Conservation (phyloP, 2,113 vertebrate genomes). For the Acanthochromis polyacanthus region DNA sequence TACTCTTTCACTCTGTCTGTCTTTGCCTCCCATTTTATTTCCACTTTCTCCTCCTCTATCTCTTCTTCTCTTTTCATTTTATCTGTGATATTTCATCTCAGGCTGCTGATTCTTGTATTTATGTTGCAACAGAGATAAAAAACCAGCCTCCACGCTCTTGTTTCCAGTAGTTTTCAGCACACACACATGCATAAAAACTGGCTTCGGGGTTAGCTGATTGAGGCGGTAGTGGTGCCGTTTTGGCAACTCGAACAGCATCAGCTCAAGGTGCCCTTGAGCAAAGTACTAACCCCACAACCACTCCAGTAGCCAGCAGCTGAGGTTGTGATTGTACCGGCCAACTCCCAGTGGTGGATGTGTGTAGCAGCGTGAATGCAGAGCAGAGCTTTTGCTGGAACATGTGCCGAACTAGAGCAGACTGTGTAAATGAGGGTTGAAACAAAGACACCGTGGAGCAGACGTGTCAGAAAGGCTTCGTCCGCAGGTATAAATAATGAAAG, state of each 20-base stretch:
- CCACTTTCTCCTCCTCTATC: background rate
- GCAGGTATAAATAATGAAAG: background rate
- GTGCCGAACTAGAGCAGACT: background rate
- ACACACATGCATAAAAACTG: constrained; percentile 30
- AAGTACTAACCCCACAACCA: constrained; percentile 34
- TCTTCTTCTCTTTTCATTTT: constrained; percentile 5
- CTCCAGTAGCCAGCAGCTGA: constrained; percentile 46
- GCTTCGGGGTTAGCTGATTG: constrained; percentile 40
- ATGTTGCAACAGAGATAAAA: constrained; percentile 47
- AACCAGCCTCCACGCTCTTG: constrained; percentile 18
- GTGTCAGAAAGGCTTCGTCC: background rate
- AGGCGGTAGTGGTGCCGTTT: constrained; percentile 16
- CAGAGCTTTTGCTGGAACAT: constrained; percentile 21
- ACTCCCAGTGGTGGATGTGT: constrained; percentile 48
- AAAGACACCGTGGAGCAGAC: constrained; percentile 3
- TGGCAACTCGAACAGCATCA: constrained; percentile 38
- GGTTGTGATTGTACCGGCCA: constrained; percentile 41
- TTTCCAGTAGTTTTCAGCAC: constrained; percentile 30
- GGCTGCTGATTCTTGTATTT: constrained; percentile 37
- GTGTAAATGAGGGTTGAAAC: constrained; percentile 26
- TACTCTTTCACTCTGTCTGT: constrained; percentile 19
- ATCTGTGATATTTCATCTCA: constrained; percentile 16
- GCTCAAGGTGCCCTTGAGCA: constrained; percentile 71
- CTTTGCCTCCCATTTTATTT: background rate
- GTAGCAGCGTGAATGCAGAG: constrained; percentile 21